Evolutionary conservation across 2,888 invertebrate species (phyloP).

Genomic region (Hemithea aestivaria): DNA sequence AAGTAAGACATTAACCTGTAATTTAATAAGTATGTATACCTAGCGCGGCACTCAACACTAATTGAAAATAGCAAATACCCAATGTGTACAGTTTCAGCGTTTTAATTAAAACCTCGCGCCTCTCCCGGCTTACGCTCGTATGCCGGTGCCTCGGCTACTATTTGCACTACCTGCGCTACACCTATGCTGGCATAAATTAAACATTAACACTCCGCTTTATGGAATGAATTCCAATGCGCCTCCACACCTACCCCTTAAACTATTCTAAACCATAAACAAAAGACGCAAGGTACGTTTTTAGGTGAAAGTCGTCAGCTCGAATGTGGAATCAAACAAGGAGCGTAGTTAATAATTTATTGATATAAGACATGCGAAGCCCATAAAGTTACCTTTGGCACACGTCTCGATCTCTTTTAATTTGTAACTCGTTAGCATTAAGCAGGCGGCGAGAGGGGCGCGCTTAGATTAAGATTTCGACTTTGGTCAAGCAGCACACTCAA

Average conservation of each 20-base stretch:
- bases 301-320: constrained; percentile 54
- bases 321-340: constrained; percentile 74
- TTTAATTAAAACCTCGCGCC: constrained; percentile 75
- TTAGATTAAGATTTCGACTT: constrained; percentile 65
- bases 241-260: constrained; percentile 26
- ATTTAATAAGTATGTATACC: no score
- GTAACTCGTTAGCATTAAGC: constrained; percentile 73
- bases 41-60: constrained; percentile 52
- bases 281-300: constrained; percentile 57
- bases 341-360: constrained; percentile 78
- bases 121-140: constrained; percentile 61
- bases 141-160: constrained; percentile 55
- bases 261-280: constrained; percentile 56
- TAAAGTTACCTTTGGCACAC: constrained; percentile 77
- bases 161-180: constrained; percentile 37
- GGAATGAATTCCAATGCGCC: constrained; percentile 57
- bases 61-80: constrained; percentile 68
- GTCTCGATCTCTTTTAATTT: constrained; percentile 76
- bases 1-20: no score
- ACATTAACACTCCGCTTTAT: constrained; percentile 54
- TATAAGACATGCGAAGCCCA: constrained; percentile 78
- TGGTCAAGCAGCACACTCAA: constrained; percentile 39
- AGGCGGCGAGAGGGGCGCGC: constrained; percentile 41
- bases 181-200: constrained; percentile 56
- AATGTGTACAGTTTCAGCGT: constrained; percentile 58